Base-by-base conservation (phyloP, 2,888 invertebrate genomes). In the Dioctria linearis region DNA sequence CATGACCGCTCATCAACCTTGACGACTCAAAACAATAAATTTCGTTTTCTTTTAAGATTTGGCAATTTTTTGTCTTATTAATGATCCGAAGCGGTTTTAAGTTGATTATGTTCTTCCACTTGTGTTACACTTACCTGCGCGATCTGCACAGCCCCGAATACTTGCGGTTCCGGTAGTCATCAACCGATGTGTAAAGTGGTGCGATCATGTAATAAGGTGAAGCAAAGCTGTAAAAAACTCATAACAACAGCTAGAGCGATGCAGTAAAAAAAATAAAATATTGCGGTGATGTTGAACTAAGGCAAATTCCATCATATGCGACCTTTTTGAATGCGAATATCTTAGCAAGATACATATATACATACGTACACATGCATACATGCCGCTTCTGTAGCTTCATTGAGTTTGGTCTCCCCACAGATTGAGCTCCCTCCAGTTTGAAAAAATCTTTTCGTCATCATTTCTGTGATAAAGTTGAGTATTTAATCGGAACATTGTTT, bases 401-500 rank as follows among this genome's bases (percentile, higher is more conserved):
- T n/a, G 57, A 57, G 59, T 40, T 51, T 57, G 54, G 73, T 57
- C 73, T 57, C 73, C 57, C 73, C 73, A 57, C 73, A 73, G 25
- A 73, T 73, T 73, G 73, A 37, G 59, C 81, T 79, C 81, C 80
- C 83, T 81, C 61, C 25, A 25, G 78, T 81, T 80, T 81, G 83
- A 82, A 81, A 83, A 83, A 80, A 82, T 81, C 75, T 81, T 81
- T 81, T 76, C 80, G 49, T 82, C 81, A 82, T 83, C 82, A 25
- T 25, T 25, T 83, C 73, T 79, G 79, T 82, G 76, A 82, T 80
- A 78, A 80, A 80, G 79, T 54, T 82, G 82, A 83, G 87, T 88
- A 88, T 88, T 88, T 87, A 88, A 88, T 86, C 85, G 86, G 86
- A 88, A 88, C 86, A 85, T 85, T 85, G 85, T 85, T 86, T 85